These are phyloP conservation scores for Xanthia icteritia DNA, from an alignment of 2,888 invertebrate species.

Conservation along the genomic window DNA sequence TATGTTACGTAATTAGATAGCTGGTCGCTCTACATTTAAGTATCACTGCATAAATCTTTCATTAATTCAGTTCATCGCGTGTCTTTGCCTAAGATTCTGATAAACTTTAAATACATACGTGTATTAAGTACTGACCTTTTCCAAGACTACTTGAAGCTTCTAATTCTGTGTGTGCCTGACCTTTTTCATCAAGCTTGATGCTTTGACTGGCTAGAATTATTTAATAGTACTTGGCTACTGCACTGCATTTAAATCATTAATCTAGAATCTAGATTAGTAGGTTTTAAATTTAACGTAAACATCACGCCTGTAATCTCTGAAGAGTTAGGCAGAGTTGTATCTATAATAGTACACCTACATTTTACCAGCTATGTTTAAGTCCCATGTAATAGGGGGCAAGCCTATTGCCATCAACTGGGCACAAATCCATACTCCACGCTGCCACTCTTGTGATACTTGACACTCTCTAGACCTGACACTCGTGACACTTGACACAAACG, in stretches of 20 bases:
- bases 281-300: not conserved
- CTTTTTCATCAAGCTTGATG: conserved; percentile 5
- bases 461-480: not conserved
- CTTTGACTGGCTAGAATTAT: conserved; percentile 12
- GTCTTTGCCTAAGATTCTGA: not conserved
- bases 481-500: not conserved
- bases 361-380: not conserved
- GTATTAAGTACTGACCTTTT: conserved; percentile 7
- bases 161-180: conserved; percentile 4
- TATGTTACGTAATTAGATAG: too few species aligned
- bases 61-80: not conserved
- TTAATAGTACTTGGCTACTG: conserved; percentile 3
- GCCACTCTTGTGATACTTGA: too few species aligned
- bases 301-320: not conserved
- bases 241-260: not conserved
- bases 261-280: not conserved
- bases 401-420: too few species aligned
- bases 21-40: too few species aligned
- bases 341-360: too few species aligned
- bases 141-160: not conserved
- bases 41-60: not conserved
- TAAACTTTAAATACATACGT: not conserved
- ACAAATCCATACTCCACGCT: not conserved
- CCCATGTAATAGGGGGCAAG: too few species aligned
- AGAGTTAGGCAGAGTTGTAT: not conserved